These are phyloP conservation scores for Embiotoca jacksoni DNA, from an alignment of 2,113 vertebrate species.

Conservation along the genomic window DNA sequence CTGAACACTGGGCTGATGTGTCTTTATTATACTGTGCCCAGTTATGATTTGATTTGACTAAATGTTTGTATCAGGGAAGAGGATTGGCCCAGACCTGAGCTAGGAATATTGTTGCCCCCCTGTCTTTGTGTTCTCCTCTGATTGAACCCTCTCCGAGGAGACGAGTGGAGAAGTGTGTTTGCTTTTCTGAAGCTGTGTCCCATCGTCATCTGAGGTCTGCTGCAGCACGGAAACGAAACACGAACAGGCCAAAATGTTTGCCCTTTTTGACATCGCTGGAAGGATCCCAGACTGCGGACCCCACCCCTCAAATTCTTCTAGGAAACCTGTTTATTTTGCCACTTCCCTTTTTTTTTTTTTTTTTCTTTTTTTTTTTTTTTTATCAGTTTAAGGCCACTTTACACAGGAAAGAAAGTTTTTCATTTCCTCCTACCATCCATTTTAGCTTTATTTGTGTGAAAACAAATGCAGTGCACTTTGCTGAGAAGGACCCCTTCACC, in stretches of 20 bases:
- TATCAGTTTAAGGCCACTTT: conserved; percentile 42
- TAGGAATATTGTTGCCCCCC: conserved; percentile 73
- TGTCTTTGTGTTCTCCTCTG: conserved; percentile 56
- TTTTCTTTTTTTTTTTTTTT: too few species aligned
- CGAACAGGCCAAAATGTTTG: conserved; percentile 52
- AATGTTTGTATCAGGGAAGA: conserved; percentile 73
- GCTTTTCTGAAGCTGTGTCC: conserved; percentile 48
- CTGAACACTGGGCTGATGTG: conserved; percentile 67
- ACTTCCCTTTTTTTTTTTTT: conserved; percentile 2
- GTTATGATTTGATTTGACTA: conserved; percentile 76
- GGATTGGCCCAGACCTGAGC: conserved; percentile 71
- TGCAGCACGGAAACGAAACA: conserved; percentile 56
- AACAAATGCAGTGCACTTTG: conserved; percentile 43
- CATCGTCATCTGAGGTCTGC: conserved; percentile 48
- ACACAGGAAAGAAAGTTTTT: conserved; percentile 48
- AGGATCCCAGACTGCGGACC: conserved; percentile 65
- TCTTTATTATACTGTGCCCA: conserved; percentile 57
- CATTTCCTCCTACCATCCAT: conserved; percentile 38
- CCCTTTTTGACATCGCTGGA: conserved; percentile 56
- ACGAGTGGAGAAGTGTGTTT: conserved; percentile 47
- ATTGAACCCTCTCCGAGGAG: conserved; percentile 63
- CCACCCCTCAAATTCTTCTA: conserved; percentile 27
- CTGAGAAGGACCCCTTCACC: conserved; percentile 52
- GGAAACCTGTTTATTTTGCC: conserved; percentile 63
- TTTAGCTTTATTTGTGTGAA: conserved; percentile 56